Conservation (phyloP, 2,113 vertebrate genomes). For the Macquaria australasica region DNA sequence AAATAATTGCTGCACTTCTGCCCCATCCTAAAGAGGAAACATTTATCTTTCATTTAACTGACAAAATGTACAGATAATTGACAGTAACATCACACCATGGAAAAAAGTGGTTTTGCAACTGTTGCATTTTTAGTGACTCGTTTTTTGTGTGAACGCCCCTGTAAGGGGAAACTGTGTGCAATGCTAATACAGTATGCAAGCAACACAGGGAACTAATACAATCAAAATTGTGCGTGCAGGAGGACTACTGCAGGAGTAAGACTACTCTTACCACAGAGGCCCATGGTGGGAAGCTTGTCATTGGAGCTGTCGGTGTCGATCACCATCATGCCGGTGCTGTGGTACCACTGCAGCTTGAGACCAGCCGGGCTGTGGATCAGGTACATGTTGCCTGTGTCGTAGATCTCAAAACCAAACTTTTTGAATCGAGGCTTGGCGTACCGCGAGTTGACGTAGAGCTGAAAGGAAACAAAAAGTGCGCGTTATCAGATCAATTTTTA, state of each 20-base stretch:
- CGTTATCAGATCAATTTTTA: background rate
- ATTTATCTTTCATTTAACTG: background rate
- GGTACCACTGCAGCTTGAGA: constrained; percentile 95
- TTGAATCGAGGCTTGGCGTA: constrained; percentile 91
- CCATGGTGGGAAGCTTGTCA: constrained; percentile 84
- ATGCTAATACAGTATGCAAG: background rate
- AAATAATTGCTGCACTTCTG: background rate
- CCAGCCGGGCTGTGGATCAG: constrained; percentile 90
- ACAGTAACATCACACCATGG: background rate
- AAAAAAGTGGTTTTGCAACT: too few relatives aligned
- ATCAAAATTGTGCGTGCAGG: background rate
- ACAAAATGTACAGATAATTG: too few relatives aligned
- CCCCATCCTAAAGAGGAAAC: background rate
- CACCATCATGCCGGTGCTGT: constrained; percentile 95
- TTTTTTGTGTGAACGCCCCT: background rate
- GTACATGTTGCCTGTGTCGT: constrained; percentile 97
- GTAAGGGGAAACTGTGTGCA: background rate
- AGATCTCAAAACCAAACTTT: constrained; percentile 92
- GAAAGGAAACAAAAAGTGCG: background rate
- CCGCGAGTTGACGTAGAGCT: constrained; percentile 92
- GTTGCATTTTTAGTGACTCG: background rate
- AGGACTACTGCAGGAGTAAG: background rate
- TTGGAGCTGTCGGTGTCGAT: constrained; percentile 87
- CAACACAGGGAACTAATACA: background rate
- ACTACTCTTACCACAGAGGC: constrained; percentile 89